A percentile compares a stretch with the other conserved stretches of the same genome.
Evolutionary conservation across 2,888 invertebrate genomes (phyloP).

Genomic region (Zaprionus obscuricornis): DNA sequence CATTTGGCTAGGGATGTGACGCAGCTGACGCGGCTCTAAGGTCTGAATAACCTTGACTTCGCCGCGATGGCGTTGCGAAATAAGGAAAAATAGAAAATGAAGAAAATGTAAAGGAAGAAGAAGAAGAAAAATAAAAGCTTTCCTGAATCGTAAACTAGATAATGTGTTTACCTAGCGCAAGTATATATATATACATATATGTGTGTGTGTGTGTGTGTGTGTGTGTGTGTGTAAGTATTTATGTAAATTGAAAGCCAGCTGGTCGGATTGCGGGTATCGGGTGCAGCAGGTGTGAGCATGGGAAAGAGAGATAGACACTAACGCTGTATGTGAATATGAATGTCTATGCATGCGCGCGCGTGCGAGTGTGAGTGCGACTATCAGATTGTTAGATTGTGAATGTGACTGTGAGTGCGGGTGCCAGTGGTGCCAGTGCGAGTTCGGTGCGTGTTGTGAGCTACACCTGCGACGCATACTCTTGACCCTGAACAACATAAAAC

Average conservation of each 20-base stretch:
- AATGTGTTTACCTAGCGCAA: slow-evolving; percentile 35
- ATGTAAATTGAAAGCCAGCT: too few relatives aligned
- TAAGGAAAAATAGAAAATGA: too few relatives aligned
- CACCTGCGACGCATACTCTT: slow-evolving; percentile 63
- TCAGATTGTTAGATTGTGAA: too few relatives aligned
- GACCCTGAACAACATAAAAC: slow-evolving; percentile 77
- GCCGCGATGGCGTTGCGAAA: slow-evolving; percentile 36
- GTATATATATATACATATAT: neutral
- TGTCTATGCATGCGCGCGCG: too few relatives aligned
- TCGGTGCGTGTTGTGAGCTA: slow-evolving; percentile 37
- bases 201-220: neutral
- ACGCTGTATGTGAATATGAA: too few relatives aligned
- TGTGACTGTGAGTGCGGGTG: too few relatives aligned
- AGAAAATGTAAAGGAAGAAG: slow-evolving; percentile 6
- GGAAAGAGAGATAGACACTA: too few relatives aligned
- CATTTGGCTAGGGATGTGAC: slow-evolving; percentile 3
- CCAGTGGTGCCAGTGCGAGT: slow-evolving; percentile 12
- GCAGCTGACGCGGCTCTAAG: neutral
- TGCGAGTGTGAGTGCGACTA: too few relatives aligned
- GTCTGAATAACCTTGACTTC: slow-evolving; percentile 54
- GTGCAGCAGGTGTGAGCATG: too few relatives aligned
- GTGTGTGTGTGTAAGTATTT: neutral
- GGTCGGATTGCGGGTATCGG: too few relatives aligned
- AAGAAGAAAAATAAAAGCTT: slow-evolving; percentile 29
- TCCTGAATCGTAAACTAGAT: slow-evolving; percentile 41